These are phyloP conservation scores for Urocolius indicus DNA, from an alignment of 2,113 vertebrate genomes.

Conservation along the genomic window DNA sequence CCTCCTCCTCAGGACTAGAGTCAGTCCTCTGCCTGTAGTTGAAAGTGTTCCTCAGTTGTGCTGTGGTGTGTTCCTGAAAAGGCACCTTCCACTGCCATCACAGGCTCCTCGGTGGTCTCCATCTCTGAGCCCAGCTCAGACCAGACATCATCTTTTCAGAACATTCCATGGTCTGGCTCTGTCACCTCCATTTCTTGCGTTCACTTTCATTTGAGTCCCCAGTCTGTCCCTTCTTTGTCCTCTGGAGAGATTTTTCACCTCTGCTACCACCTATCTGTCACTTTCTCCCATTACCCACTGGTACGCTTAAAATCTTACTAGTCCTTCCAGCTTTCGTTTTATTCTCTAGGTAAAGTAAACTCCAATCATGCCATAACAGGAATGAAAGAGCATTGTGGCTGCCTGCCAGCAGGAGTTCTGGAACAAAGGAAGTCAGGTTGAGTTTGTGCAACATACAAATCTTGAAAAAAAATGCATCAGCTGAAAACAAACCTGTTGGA, in stretches of 20 bases:
- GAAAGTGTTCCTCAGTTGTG: background rate
- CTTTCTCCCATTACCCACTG: background rate
- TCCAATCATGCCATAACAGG: background rate
- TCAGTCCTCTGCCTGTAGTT: background rate
- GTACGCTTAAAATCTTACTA: background rate
- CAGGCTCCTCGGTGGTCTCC: background rate
- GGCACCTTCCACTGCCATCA: background rate
- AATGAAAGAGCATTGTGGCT: background rate
- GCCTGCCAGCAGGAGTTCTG: background rate
- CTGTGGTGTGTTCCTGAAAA: background rate
- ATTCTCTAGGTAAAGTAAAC: background rate
- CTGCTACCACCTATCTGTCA: background rate
- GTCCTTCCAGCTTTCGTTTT: background rate
- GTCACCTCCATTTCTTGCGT: background rate
- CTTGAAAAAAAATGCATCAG: background rate
- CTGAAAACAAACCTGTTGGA: background rate
- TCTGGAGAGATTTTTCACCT: background rate
- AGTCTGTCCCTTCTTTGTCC: background rate
- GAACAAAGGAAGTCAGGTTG: background rate
- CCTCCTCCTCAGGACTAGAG: background rate
- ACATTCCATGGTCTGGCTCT: background rate
- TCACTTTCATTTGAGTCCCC: background rate
- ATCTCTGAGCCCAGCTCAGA: background rate
- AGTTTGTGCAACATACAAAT: background rate
- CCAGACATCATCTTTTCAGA: background rate